phyloP scores from a whole-genome alignment of 2,888 invertebrate genomes.

The Eupithecia insigniata region DNA sequence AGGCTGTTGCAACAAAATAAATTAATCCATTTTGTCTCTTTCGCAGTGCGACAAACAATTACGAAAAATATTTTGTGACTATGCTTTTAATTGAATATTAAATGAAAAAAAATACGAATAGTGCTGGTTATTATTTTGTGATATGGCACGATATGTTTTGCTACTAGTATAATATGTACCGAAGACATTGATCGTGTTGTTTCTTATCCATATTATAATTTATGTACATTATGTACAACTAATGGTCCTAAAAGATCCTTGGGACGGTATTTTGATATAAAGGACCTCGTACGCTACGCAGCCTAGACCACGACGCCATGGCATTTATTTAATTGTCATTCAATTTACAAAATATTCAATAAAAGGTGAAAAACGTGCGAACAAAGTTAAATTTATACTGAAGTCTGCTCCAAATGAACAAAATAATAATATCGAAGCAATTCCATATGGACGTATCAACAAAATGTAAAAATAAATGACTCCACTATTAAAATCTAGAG shows the following conservation, averaged over 20 bases:
- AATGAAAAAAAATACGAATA: neutral
- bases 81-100: neutral
- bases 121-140: neutral
- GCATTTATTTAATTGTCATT: too few species aligned
- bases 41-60: slow-evolving; percentile 1
- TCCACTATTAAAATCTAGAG: too few species aligned
- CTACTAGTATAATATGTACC: slow-evolving; percentile 8
- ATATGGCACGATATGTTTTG: slow-evolving; percentile 34
- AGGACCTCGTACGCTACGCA: neutral
- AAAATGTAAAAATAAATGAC: too few species aligned
- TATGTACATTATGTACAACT: slow-evolving; percentile 62
- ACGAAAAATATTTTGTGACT: neutral
- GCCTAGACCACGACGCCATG: neutral
- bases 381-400: too few species aligned
- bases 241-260: slow-evolving; percentile 70
- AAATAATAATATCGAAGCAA: neutral
- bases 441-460: too few species aligned
- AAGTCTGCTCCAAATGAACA: neutral
- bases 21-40: neutral
- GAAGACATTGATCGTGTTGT: slow-evolving; percentile 37
- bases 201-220: slow-evolving; percentile 38
- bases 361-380: too few species aligned
- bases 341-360: too few species aligned
- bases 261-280: slow-evolving; percentile 59
- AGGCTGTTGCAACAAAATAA: neutral